Evolutionary conservation across 23 tunicate species (phyloP), one percentile per base, ranked within the genome.

Genomic region (Clavelina lepadiformis): DNA sequence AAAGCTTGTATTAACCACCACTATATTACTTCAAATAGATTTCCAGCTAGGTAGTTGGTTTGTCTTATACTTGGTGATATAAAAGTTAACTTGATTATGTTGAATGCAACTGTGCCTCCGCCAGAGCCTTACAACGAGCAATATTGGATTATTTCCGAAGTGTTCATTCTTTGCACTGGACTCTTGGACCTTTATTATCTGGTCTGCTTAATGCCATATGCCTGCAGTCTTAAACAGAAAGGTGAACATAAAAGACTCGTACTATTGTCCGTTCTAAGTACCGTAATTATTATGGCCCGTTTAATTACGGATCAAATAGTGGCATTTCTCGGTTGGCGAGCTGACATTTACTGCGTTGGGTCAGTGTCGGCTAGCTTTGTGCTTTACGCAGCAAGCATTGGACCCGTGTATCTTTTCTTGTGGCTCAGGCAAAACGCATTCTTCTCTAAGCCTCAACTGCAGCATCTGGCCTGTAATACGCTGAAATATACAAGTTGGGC

Each of bases 141-240:
- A 0, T 88, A 88, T 36, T 88, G 96, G 96, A 73, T 80, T 22
- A 46, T 64, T 35, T 58, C 75, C 51, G 88, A 88, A 74, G 29
- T 38, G 15, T 25, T 80, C 27, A 33, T 88, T n/a, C n/a, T n/a
- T n/a, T n/a, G n/a, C n/a, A n/a, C n/a, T n/a, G n/a, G n/a, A n/a
- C n/a, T n/a, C n/a, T n/a, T n/a, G n/a, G n/a, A n/a, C n/a, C n/a
- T n/a, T n/a, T n/a, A n/a, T n/a, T n/a, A n/a, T n/a, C n/a, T n/a
- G n/a, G n/a, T n/a, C n/a, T 47, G 22, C 7, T 3, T 66, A 3
- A 23, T 46, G 2, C 20, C 35, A 4, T 47, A 66, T 66, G 18
- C 34, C 18, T 11, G 33, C 35, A 66, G 28, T 29, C 8, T 21
- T 5, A 46, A 26, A 46, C 28, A 46, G 19, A 27, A 66, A 7